These are phyloP conservation scores for Bubalus kerabau DNA, from an alignment of 2,113 vertebrate genomes.

Conservation along the genomic window DNA sequence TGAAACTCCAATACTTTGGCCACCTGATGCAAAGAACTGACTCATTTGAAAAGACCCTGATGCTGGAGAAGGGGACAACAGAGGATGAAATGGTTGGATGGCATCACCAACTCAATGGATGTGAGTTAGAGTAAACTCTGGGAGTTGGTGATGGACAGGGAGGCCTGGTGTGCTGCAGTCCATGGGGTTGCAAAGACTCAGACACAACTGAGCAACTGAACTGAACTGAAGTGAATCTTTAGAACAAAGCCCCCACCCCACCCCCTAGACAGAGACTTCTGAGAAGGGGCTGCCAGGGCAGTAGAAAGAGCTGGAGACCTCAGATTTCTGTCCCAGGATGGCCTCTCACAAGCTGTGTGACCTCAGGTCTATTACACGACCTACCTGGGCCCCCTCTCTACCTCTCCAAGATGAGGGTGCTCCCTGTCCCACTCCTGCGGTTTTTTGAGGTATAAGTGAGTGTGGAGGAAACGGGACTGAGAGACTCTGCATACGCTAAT, in stretches of 20 bases:
- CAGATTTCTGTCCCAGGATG: neutral
- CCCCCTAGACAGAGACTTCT: neutral
- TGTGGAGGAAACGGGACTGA: rapidly evolving
- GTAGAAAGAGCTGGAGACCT: neutral
- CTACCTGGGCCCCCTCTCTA: neutral
- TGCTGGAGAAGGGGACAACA: neutral
- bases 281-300: neutral
- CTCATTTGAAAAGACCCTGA: neutral
- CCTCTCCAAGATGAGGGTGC: neutral
- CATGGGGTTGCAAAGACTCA: neutral
- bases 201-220: neutral
- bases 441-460: rapidly evolving
- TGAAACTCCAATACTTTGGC: neutral
- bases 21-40: neutral
- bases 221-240: neutral
- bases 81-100: neutral
- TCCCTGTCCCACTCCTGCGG: rapidly evolving
- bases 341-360: neutral
- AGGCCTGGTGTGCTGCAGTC: neutral
- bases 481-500: rapidly evolving
- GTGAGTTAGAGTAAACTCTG: neutral
- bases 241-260: neutral
- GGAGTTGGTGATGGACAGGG: neutral
- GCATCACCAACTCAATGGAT: neutral
- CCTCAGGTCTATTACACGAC: rapidly evolving